phyloP scores from a whole-genome alignment of 2,888 invertebrate species.

The Acronicta alni region DNA sequence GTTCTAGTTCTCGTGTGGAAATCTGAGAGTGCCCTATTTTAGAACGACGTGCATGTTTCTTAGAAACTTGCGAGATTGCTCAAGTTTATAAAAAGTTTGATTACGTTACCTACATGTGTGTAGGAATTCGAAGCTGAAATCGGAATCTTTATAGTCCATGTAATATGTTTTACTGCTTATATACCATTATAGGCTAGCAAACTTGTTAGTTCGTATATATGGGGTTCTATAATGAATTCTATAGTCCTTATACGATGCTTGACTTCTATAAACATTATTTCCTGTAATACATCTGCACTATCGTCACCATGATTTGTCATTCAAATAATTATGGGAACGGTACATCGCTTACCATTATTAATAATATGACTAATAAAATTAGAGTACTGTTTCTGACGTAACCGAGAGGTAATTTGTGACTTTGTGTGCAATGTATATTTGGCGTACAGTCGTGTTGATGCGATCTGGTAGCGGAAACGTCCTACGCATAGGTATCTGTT shows the following conservation, averaged over 20 bases:
- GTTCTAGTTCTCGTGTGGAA: slow-evolving; percentile 60
- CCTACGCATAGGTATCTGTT: slow-evolving; percentile 69
- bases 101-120: slow-evolving; percentile 51
- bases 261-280: slow-evolving; percentile 7
- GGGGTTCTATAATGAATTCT: slow-evolving; percentile 13
- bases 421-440: slow-evolving; percentile 61
- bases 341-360: slow-evolving; percentile 40
- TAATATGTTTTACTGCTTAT: slow-evolving; percentile 38
- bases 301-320: slow-evolving; percentile 22
- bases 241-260: slow-evolving; percentile 27
- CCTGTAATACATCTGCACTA: slow-evolving; percentile 4
- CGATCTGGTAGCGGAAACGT: slow-evolving; percentile 66
- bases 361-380: slow-evolving; percentile 50
- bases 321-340: slow-evolving; percentile 32
- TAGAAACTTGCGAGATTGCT: slow-evolving; percentile 47
- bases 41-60: slow-evolving; percentile 52
- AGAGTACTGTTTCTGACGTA: slow-evolving; percentile 44
- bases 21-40: slow-evolving; percentile 54
- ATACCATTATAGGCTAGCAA: slow-evolving; percentile 10
- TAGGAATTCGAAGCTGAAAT: slow-evolving; percentile 48
- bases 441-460: slow-evolving; percentile 60
- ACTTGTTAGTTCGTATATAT: slow-evolving; percentile 22
- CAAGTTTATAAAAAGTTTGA: slow-evolving; percentile 54
- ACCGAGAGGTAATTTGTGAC: slow-evolving; percentile 41
- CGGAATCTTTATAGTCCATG: slow-evolving; percentile 41